Evolutionary conservation across 2,113 vertebrate species (phyloP), one percentile per base, ranked within the genome.

Genomic region (Procavia capensis): DNA sequence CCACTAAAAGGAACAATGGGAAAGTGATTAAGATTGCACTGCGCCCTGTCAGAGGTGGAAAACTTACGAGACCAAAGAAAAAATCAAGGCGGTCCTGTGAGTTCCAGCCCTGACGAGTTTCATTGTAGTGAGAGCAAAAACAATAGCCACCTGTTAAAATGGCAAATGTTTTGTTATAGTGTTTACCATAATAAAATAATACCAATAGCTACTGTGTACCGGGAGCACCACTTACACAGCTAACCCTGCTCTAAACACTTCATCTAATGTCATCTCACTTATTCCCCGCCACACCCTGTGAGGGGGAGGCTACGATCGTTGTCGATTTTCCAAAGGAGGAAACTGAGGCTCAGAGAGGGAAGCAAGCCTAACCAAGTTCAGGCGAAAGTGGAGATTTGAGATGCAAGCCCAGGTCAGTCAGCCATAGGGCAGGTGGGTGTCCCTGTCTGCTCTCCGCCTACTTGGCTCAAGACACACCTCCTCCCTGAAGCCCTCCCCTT

Each of bases 191-290:
- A 72, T 36, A 72, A 72, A 61, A 22, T 5, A 27, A 43, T 57
- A 57, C 41, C 0, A 8, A 29, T 2, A 13, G 61, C 57, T 8
- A 10, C 11, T n/a, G 0, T 1, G 17, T 22, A 7, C 1, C 50
- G 3, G 14, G 31, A 31, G 83, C 39, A 3, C 2, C 1, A 17
- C 25, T 81, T 34, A 5, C 34, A 1, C 13, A 61, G 43, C 63
- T 5, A n/a, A 59, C 50, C 57, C 36, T 11, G 59, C 43, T 36
- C 43, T 1, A 6, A 25, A 27, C 24, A 27, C 24, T 31, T 31
- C 3, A 10, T 41, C 88, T 1, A 16, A 16, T 6, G 7, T 41
- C 31, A 0, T n/a, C 80, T 76, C 79, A 4, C 82, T 83, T 0
- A 10, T 41, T 63, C 6, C 13, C 64, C 9, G 1, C 43, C 27